Conservation (phyloP, 2,113 vertebrate genomes). For the Corynorhinus townsendii region DNA sequence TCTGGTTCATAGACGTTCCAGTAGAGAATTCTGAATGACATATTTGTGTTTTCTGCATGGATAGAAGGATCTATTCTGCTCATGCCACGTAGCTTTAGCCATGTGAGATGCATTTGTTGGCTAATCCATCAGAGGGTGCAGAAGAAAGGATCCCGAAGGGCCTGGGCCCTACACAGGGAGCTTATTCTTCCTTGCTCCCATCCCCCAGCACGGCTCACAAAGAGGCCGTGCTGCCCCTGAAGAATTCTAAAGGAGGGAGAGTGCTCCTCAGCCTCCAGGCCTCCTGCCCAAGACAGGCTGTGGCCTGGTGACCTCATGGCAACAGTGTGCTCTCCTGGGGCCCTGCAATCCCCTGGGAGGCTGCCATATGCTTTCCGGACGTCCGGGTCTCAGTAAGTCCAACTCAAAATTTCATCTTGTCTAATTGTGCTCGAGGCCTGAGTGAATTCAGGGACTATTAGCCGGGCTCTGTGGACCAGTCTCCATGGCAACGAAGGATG, state of each 20-base stretch:
- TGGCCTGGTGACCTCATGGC: slow-evolving; percentile 33
- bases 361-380: slow-evolving; percentile 47
- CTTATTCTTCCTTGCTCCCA: neutral
- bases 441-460: slow-evolving; percentile 51
- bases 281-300: neutral
- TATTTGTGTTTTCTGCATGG: neutral
- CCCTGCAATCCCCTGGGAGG: neutral
- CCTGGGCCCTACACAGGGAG: neutral
- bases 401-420: slow-evolving; percentile 51
- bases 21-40: neutral
- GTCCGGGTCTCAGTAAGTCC: slow-evolving; percentile 54
- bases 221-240: neutral
- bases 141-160: neutral
- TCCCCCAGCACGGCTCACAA: neutral
- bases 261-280: neutral
- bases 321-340: neutral
- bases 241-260: neutral
- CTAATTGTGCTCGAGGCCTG: slow-evolving; percentile 62
- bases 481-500: slow-evolving; percentile 55
- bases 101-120: neutral
- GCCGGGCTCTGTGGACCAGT: neutral
- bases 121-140: neutral
- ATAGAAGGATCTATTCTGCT: neutral
- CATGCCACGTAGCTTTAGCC: neutral
- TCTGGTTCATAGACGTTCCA: neutral